phyloP scores from a whole-genome alignment of 2,797 vertebrate genomes.

The Trematomus bernacchii region DNA sequence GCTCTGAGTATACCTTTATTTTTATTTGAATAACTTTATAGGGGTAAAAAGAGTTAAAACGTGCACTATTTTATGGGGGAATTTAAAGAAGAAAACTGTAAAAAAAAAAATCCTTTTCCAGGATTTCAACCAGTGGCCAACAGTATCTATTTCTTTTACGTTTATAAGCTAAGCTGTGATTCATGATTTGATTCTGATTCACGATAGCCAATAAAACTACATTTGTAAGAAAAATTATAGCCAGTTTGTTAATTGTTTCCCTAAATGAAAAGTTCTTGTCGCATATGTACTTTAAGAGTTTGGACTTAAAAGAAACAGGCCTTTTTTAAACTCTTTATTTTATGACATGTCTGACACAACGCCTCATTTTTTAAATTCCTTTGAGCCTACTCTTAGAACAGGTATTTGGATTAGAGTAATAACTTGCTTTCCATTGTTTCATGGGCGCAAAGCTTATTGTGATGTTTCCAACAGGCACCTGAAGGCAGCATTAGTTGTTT shows the following conservation, averaged over 20 bases:
- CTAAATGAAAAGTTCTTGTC: neutral
- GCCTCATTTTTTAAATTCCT: conserved; percentile 27
- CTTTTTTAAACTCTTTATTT: conserved; percentile 9
- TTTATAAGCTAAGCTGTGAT: neutral
- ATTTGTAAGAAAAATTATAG: neutral
- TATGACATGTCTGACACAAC: conserved; percentile 30
- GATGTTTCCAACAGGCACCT: conserved; percentile 8
- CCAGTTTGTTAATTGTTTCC: conserved; percentile 5
- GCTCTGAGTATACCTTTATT: neutral
- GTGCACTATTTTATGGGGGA: too few species aligned
- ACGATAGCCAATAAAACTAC: neutral
- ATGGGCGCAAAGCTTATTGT: neutral
- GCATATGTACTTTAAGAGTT: neutral
- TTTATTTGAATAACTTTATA: neutral
- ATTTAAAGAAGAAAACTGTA: too few species aligned
- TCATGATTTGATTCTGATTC: neutral
- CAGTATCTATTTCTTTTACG: neutral
- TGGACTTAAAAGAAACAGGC: neutral
- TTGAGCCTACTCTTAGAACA: conserved; percentile 4
- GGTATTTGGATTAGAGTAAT: conserved; percentile 2
- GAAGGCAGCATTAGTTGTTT: neutral
- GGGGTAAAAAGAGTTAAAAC: neutral
- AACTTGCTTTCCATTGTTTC: neutral
- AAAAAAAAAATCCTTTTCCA: neutral
- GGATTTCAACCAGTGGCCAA: neutral